Percentiles rank a stretch among this genome's conserved stretches.
Conservation (phyloP, 30 jellyfish, hydroid and myxozoan species). For the Thelohanellus kitauei region DNA sequence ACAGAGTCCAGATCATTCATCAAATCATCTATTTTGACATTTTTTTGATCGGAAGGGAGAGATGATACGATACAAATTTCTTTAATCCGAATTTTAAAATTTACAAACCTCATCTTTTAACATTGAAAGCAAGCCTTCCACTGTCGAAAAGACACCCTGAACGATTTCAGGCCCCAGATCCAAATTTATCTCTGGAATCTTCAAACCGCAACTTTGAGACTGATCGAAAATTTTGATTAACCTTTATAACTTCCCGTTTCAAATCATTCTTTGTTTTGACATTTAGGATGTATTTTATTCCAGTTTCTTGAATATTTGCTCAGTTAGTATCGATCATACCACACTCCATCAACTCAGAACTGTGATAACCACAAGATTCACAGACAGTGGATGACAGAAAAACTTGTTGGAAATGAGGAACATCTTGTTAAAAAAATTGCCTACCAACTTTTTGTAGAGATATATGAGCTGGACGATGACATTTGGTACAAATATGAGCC, state of each 20-base stretch:
- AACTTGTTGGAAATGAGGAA: constrained; percentile 60
- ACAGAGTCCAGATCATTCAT: constrained; percentile 4
- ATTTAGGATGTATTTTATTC: constrained; percentile 17
- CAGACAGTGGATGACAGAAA: constrained; percentile 31
- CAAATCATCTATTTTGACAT: constrained; percentile 6
- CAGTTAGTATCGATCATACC: too few relatives aligned
- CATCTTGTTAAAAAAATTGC: too few relatives aligned
- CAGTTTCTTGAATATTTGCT: constrained; percentile 42
- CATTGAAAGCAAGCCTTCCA: constrained; percentile 31
- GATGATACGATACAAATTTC: too few relatives aligned
- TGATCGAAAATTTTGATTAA: constrained; percentile 4
- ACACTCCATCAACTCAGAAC: constrained; percentile 52
- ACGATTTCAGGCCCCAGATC: constrained; percentile 22
- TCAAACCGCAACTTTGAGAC: constrained; percentile 43
- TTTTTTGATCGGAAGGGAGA: neutral
- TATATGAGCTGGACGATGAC: too few relatives aligned
- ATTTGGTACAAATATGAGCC: too few relatives aligned
- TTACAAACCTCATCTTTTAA: constrained; percentile 30
- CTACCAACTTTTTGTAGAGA: too few relatives aligned
- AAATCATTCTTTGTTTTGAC: constrained; percentile 25
- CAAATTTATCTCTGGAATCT: constrained; percentile 39
- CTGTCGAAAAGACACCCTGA: constrained; percentile 44
- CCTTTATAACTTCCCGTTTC: constrained; percentile 46
- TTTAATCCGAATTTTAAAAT: too few relatives aligned
- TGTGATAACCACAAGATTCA: constrained; percentile 39